Base-by-base conservation (phyloP, 2,797 vertebrate genomes). In the Tokudaia muenninki region DNA sequence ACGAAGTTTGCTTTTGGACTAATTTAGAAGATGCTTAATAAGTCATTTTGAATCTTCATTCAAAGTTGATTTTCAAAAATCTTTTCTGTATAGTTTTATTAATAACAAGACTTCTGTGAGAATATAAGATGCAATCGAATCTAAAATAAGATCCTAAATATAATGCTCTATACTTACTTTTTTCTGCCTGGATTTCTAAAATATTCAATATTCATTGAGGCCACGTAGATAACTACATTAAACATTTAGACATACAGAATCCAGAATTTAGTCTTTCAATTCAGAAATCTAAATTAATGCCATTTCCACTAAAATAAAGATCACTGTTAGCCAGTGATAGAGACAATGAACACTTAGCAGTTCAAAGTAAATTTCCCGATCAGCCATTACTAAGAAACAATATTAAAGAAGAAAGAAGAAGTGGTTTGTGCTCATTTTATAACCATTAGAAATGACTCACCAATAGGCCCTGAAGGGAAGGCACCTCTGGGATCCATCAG, bases 41-140 rank as follows among this genome's bases (percentile, higher is more conserved):
- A 44, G 5, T 93, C 91, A 96, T 83, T 92, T 94, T 91, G 72
- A 81, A 50, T 86, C 37, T 92, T 94, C 55, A 77, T 89, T 87
- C 22, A 82, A 94, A 93, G 78, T 87, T 92, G 22, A 12, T 31
- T 87, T n/a, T 96, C 72, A 78, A 5, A 65, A 88, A 84, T 87
- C 26, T 79, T 37, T 77, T n/a, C n/a, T 29, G 26, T 80, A 74
- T 90, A 82, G 26, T 52, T 61, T 74, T 97, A 37, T 93, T 87
- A 29, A 72, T 80, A 88, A 61, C 4, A 88, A 84, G 31, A 84
- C 26, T 86, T 80, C 41, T 81, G 1, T 55, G 6, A 88, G 4
- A 65, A 9, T 81, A 59, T 82, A 74, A 82, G 37, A 47, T 4
- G 2, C 10, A 75, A 13, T 47, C 29, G 12, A 29, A 77, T 72